These are phyloP conservation scores for Panthera leo DNA, from an alignment of 2,113 vertebrate species.

Conservation along the genomic window DNA sequence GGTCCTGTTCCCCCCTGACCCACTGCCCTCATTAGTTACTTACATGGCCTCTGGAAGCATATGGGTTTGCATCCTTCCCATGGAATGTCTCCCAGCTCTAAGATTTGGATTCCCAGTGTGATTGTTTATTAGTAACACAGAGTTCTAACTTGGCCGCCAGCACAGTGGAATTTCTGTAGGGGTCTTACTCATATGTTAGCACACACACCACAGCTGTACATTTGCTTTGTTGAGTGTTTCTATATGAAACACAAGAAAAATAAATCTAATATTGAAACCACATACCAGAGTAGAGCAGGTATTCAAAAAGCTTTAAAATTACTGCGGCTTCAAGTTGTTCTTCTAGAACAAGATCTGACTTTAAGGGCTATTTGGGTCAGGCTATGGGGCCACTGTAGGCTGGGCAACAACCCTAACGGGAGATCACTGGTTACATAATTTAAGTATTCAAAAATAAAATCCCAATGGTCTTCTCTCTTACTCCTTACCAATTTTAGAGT, in stretches of 20 bases:
- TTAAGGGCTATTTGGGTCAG: constrained; percentile 53
- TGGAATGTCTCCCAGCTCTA: not conserved
- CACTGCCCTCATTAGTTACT: not conserved
- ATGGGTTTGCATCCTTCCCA: not conserved
- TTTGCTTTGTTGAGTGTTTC: not conserved
- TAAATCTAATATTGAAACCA: not conserved
- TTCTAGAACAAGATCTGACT: constrained; percentile 2
- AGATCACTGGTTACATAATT: constrained; percentile 58
- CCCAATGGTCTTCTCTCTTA: not conserved
- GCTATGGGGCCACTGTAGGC: not conserved
- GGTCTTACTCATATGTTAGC: not conserved
- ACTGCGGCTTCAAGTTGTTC: not conserved
- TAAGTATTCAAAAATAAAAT: constrained; percentile 60
- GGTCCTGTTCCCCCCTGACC: not conserved
- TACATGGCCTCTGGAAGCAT: not conserved
- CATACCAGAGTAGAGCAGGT: not conserved
- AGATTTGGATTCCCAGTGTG: not conserved
- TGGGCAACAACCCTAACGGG: not conserved
- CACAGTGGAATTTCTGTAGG: not conserved
- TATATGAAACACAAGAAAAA: not conserved
- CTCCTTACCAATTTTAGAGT: constrained; percentile 42
- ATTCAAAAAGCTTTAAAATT: not conserved
- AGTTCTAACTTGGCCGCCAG: not conserved
- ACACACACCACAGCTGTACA: not conserved
- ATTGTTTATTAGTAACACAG: not conserved